Conservation (phyloP, 2,888 invertebrate species). For the Syrphus vitripennis region DNA sequence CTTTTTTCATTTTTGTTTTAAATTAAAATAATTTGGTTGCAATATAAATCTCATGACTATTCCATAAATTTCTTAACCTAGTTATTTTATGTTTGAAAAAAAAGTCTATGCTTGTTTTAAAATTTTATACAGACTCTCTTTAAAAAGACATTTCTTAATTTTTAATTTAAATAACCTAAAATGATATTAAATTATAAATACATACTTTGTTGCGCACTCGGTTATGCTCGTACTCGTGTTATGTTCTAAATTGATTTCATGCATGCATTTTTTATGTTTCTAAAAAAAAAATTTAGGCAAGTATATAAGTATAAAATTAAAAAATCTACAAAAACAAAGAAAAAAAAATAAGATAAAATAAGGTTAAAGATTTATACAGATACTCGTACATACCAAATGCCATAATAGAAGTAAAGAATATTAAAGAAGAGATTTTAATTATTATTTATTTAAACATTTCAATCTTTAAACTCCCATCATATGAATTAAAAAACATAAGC, state of each 20-base stretch:
- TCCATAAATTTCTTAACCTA: neutral
- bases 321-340: neutral
- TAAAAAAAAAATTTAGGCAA: neutral
- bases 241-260: neutral
- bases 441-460: no score
- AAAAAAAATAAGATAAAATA: neutral
- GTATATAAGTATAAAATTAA: neutral
- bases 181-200: neutral
- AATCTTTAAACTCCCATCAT: no score
- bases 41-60: neutral
- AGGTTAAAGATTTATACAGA: no score
- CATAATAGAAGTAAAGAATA: no score
- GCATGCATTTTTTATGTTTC: no score
- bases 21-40: no score
- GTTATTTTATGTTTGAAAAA: neutral
- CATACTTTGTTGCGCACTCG: neutral
- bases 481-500: no score
- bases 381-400: no score
- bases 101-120: neutral
- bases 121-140: neutral
- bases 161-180: neutral
- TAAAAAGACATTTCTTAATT: neutral
- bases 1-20: no score
- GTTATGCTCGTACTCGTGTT: no score
- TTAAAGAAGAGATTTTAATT: no score